Base-by-base conservation (phyloP, 2,797 vertebrate genomes). In the Stomatorhinus walkeri region DNA sequence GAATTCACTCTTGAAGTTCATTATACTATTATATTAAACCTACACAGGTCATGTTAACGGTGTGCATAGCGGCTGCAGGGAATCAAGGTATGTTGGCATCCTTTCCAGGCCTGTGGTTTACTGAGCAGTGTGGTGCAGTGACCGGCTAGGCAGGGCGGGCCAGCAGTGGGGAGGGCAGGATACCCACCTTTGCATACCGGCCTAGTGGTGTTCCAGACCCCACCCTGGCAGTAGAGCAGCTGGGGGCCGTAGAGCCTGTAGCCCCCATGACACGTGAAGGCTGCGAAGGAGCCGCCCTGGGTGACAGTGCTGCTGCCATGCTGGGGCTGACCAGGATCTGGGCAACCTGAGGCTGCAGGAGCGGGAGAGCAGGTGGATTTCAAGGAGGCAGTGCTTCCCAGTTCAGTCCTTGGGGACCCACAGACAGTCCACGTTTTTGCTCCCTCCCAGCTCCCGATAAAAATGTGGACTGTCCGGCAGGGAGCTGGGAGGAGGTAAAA, bases 171-270 rank as follows among this genome's bases (percentile, higher is more conserved):
- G 7, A 61, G 85, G 36, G n/a, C 19, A 22, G 56, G 19, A 43
- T 22, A 59, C 88, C 88, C 49, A 96, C 95, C 95, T 94, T 92
- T 94, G 91, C 95, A 96, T 0, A 92, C 90, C 85, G 95, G 95
- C 49, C 90, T 93, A 76, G 93, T 93, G 89, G 91, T 89, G 2
- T 94, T 96, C 95, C 95, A 96, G 12, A 1, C 92, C 87, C 88
- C 92, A 85, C 95, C 95, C 88, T 93, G 94, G 88, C 95, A 96
- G 90, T 94, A 96, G 22, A 96, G 90, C 89, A 92, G 49, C 0
- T 92, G 89, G 19, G 93, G 90, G 1, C 95, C 95, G 2, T 87
- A 90, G n/a, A 96, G 92, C 40, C 84, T 90, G 90, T 93, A 96
- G 49, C 95, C 94, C 32, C 64, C 83, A 28, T 94, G 90, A 89